Evolutionary conservation across 1,140 invertebrate genomes (phyloP), one percentile per base, ranked within the genome.

Genomic region (Drosophila auraria): DNA sequence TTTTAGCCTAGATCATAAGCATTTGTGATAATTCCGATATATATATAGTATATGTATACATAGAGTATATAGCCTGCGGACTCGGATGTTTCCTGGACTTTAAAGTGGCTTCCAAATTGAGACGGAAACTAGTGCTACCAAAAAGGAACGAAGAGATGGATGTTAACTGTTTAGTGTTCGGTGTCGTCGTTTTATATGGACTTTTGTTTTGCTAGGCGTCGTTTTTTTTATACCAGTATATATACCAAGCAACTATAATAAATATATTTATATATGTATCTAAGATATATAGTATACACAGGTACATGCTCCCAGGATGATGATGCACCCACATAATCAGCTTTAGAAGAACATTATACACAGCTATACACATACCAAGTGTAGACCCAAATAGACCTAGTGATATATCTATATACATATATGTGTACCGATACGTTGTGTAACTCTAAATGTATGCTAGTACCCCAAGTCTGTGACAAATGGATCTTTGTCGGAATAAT

Each of bases 21-120:
- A 77, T 78, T 57, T 77, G 74, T 77, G 74, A 77, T 77, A 77
- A 77, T 73, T 73, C 69, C 63, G 54, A 75, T 76, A 65, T 38
- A 51, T 40, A 54, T 60, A 53, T 53, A 23, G 12, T 50, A 49
- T 1, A 36, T 42, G n/a, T 72, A 51, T 51, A 6, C 15, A 44
- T 45, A 51, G 50, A n/a, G 30, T 38, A 20, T 50, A 57, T 72
- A 58, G 33, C 30, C 38, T 49, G 11, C 45, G 73, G 62, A 36
- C 63, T 69, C 50, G 42, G 38, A 8, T 20, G 49, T 44, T 44
- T 44, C 25, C 62, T 51, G 38, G 25, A 20, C 33, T 42, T 45
- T 40, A n/a, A 50, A 12, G 25, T 73, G 40, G 71, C 71, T 74
- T 74, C 71, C 71, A 25, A 36, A 17, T 17, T 30, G 23, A 68